A percentile compares a stretch with the other conserved stretches of the same genome.
These are phyloP conservation scores for Mantis religiosa DNA, from an alignment of 2,888 invertebrate species.

Conservation along the genomic window DNA sequence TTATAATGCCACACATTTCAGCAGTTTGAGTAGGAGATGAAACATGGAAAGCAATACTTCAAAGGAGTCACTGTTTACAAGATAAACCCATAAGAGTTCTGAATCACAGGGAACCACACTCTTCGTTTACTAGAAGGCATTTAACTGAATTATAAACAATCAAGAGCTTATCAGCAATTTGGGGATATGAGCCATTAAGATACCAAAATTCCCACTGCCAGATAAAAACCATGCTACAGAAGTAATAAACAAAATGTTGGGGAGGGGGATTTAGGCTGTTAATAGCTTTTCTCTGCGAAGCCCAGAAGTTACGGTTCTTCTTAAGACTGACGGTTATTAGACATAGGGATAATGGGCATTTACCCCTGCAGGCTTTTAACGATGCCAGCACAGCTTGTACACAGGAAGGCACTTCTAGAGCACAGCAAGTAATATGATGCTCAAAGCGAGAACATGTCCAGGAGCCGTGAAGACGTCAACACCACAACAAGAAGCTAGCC, in stretches of 20 bases:
- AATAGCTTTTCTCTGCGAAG: background rate
- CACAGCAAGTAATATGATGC: background rate
- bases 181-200: too few species aligned
- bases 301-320: background rate
- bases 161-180: too few species aligned
- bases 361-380: background rate
- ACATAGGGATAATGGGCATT: background rate
- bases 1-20: too few species aligned
- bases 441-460: background rate
- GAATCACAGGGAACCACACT: too few species aligned
- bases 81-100: too few species aligned
- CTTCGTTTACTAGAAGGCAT: too few species aligned
- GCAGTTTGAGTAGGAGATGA: too few species aligned
- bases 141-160: too few species aligned
- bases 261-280: background rate
- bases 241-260: background rate
- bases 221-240: background rate
- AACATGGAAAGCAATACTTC: too few species aligned
- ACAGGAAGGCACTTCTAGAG: background rate
- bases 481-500: background rate
- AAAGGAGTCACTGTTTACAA: too few species aligned
- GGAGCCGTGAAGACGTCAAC: background rate
- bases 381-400: background rate
- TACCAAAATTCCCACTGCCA: too few species aligned
- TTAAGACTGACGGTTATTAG: background rate